Conservation (phyloP, 2,113 vertebrate genomes). For the Neotoma lepida region DNA sequence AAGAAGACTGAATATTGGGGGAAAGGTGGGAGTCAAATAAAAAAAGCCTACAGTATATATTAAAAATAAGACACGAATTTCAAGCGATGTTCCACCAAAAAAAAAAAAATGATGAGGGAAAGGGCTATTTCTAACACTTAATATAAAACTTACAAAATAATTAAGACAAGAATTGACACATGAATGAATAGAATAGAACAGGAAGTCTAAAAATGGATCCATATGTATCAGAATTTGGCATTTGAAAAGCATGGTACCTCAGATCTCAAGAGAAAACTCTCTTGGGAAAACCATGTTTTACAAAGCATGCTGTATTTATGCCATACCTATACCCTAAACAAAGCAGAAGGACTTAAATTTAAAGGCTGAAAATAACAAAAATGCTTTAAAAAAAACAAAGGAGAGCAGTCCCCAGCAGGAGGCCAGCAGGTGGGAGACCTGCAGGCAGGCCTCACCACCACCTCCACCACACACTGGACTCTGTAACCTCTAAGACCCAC, state of each 20-base stretch:
- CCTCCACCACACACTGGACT: not conserved
- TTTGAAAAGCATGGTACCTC: not conserved
- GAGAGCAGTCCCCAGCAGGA: not conserved
- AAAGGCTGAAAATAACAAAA: constrained; percentile 35
- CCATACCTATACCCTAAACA: not conserved
- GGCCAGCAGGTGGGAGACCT: not conserved
- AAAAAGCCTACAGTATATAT: constrained; percentile 24
- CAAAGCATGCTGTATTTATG: constrained; percentile 2
- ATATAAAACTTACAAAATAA: not conserved
- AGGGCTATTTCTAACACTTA: not conserved
- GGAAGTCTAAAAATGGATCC: constrained; percentile 4
- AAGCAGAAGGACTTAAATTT: constrained; percentile 34
- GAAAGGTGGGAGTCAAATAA: not conserved
- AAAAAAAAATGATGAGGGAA: not conserved
- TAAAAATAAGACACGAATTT: constrained; percentile 32
- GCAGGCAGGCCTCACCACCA: not conserved
- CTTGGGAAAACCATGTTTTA: constrained; percentile 1
- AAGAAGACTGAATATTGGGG: constrained; percentile 13
- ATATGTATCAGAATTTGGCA: not conserved
- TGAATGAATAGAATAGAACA: not conserved
- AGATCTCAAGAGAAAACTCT: constrained; percentile 31
- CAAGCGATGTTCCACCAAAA: not conserved
- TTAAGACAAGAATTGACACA: not conserved
- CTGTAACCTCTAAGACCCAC: not conserved
- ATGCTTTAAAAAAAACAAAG: not conserved